Conservation (phyloP, 2,888 invertebrate genomes). For the Melanostoma mellinum region DNA sequence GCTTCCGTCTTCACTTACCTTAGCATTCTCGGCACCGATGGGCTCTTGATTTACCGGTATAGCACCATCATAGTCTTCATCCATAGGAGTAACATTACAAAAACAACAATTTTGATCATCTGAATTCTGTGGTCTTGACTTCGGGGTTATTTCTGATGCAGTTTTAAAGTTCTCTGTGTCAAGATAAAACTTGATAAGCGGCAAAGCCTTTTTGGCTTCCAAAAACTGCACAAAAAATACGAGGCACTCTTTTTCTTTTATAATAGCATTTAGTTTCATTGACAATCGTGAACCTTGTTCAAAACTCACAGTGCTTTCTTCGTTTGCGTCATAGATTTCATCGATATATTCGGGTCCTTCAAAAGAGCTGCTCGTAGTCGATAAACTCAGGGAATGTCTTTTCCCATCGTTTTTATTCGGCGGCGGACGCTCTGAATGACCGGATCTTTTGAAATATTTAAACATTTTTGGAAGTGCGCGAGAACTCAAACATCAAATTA, state of each 20-base stretch:
- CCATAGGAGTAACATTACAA: conserved; percentile 8
- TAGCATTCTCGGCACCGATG: conserved; percentile 4
- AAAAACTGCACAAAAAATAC: conserved; percentile 93
- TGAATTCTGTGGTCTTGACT: conserved; percentile 9
- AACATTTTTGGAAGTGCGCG: conserved; percentile 40
- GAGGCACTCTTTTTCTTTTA: conserved; percentile 90
- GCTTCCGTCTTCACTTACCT: conserved; percentile 28
- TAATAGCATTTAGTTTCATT: conserved; percentile 88
- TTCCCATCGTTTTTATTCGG: conserved; percentile 38
- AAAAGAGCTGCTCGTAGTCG: conserved; percentile 38
- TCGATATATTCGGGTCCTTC: conserved; percentile 53
- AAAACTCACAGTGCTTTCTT: conserved; percentile 62
- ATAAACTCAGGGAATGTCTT: conserved; percentile 57
- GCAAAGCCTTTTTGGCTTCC: conserved; percentile 87
- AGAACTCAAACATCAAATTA: conserved; percentile 8
- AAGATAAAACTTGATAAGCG: conserved; percentile 89
- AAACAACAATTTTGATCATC: conserved; percentile 25
- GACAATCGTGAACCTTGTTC: conserved; percentile 84
- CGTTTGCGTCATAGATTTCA: conserved; percentile 54
- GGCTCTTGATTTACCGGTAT: conserved; percentile 39
- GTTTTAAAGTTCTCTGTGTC: conserved; percentile 88
- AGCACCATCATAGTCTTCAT: conserved; percentile 2
- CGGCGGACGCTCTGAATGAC: conserved; percentile 39
- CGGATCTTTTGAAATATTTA: conserved; percentile 56
- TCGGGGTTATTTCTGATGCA: conserved; percentile 77